These are phyloP conservation scores for Plodia interpunctella DNA, from an alignment of 1,140 invertebrate species.

Conservation along the genomic window DNA sequence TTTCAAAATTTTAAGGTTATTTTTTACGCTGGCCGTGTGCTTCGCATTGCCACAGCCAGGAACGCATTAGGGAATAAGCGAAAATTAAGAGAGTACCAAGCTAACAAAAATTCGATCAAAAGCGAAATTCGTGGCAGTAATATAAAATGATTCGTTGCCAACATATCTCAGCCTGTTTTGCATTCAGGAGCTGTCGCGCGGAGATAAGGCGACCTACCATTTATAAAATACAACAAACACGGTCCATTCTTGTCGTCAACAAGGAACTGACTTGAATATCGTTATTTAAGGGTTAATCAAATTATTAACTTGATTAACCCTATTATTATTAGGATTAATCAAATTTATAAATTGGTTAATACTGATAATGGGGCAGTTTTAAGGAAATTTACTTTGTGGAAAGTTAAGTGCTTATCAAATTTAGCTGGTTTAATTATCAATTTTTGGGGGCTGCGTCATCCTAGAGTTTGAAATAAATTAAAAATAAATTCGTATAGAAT, in stretches of 20 bases:
- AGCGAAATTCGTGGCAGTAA: neutral
- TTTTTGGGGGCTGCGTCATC: too few species aligned
- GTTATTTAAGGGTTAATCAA: neutral
- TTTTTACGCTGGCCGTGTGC: too few species aligned
- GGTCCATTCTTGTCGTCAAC: neutral
- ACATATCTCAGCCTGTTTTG: neutral
- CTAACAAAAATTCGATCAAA: neutral
- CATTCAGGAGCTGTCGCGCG: neutral
- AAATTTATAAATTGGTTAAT: too few species aligned
- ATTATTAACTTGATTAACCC: too few species aligned
- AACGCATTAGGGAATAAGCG: too few species aligned
- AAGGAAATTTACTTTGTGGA: neutral
- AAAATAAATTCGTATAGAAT: too few species aligned
- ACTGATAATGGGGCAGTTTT: neutral
- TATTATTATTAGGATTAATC: too few species aligned
- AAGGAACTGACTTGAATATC: neutral
- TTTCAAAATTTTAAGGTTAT: too few species aligned
- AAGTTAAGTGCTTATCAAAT: too few species aligned
- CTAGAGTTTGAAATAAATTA: too few species aligned
- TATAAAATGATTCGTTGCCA: neutral
- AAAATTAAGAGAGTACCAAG: neutral
- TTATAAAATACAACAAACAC: conserved; percentile 1
- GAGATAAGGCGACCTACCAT: neutral
- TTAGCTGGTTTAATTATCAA: too few species aligned
- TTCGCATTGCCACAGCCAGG: too few species aligned